Evolutionary conservation across 2,888 invertebrate genomes (phyloP), one percentile per base, ranked within the genome.

Genomic region (Meiosimyza decipiens): DNA sequence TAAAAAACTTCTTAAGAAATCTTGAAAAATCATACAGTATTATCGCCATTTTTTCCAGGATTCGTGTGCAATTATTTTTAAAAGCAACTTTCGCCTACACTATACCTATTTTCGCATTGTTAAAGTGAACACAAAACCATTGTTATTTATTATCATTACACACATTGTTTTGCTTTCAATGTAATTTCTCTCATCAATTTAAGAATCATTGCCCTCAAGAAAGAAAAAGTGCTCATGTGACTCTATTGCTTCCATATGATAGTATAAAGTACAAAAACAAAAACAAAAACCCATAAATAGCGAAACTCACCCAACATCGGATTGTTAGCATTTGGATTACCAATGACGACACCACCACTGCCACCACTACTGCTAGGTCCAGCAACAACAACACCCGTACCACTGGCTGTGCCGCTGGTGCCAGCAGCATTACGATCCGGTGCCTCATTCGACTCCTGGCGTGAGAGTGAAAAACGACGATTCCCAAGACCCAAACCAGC

Each of bases 401-500:
- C 51, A 18, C 67, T 68, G 0, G 59, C 68, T 28, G 71, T 15
- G 40, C 73, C 71, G 49, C 76, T 74, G 40, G 65, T 22, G 28
- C 60, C 49, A 4, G 70, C 9, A 1, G 69, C n/a, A 40, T 40
- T 40, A 0, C 74, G 49, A 51, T 70, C 73, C 12, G 70, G 51
- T 50, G 72, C 75, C 74, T 90, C 91, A 33, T 87, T 88, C 54
- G 91, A 91, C 77, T 91, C 91, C 83, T 92, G 92, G 2, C 92
- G 90, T 33, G 92, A 89, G 74, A 93, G 89, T 16, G 93, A 92
- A 83, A 90, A 93, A 76, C 93, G 90, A 77, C 92, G 92, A 72
- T 94, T 92, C 78, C 94, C 93, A 74, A 95, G 88, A 76, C 92
- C 92, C 80, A 95, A 88, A 81, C 92, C 94, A 64, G 94, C 94